These are phyloP conservation scores for Ostrea edulis DNA, from an alignment of 1,140 invertebrate species.

Conservation along the genomic window DNA sequence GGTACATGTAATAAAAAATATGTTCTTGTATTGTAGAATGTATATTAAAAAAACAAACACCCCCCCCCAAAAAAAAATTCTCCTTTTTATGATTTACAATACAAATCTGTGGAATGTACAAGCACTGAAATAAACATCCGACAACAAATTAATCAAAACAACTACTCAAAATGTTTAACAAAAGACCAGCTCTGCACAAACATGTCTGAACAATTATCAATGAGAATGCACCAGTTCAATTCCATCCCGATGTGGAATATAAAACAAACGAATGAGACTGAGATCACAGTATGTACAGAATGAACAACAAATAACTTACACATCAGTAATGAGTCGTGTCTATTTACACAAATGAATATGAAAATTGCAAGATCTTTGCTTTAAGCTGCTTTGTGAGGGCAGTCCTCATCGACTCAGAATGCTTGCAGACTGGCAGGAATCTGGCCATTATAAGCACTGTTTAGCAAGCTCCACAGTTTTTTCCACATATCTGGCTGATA, in stretches of 20 bases:
- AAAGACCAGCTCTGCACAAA: background rate
- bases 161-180: background rate
- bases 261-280: background rate
- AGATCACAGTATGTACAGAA: conserved; percentile 3
- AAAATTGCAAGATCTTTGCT: conserved; percentile 34
- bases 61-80: background rate
- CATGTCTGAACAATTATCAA: background rate
- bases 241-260: background rate
- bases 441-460: conserved; percentile 58
- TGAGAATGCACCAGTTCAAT: conserved; percentile 1
- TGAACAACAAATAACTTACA: conserved; percentile 29
- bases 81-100: background rate
- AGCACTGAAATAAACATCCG: background rate
- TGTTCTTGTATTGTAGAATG: background rate
- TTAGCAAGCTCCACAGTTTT: conserved; percentile 61
- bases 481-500: conserved; percentile 61
- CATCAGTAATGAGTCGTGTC: background rate
- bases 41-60: background rate
- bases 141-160: background rate
- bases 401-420: background rate
- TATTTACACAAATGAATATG: conserved; percentile 13
- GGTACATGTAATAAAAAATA: background rate
- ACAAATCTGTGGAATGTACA: background rate
- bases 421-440: conserved; percentile 20
- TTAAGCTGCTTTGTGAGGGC: conserved; percentile 15